A percentile compares a stretch with the other conserved stretches of the same genome.
These are phyloP conservation scores for Myxocyprinus asiaticus DNA, from an alignment of 2,113 vertebrate species.

Conservation along the genomic window DNA sequence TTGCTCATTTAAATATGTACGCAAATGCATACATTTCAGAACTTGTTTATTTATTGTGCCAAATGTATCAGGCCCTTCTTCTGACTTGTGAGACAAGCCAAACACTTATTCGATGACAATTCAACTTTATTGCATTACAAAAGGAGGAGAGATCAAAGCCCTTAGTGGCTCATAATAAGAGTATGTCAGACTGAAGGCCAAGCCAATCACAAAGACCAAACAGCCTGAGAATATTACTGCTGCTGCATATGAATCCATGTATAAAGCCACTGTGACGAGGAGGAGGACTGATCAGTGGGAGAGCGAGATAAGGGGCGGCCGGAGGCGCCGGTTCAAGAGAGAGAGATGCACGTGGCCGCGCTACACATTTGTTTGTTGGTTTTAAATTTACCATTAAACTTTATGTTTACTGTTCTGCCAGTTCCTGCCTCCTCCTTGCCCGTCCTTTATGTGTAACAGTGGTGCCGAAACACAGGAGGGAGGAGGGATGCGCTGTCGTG, in stretches of 20 bases:
- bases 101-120: slow-evolving; percentile 6
- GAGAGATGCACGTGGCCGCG: too few relatives aligned
- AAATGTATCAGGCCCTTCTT: slow-evolving; percentile 7
- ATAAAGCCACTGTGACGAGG: too few relatives aligned
- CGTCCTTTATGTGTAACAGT: too few relatives aligned
- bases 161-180: slow-evolving; percentile 16
- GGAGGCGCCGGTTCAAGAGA: too few relatives aligned
- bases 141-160: slow-evolving; percentile 20
- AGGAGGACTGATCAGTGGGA: too few relatives aligned
- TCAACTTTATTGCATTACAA: slow-evolving; percentile 18
- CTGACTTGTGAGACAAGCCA: neutral
- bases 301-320: too few relatives aligned
- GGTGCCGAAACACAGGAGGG: too few relatives aligned
- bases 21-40: neutral
- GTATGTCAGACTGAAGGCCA: neutral
- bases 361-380: too few relatives aligned
- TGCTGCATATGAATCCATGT: slow-evolving; percentile 7
- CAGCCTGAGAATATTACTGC: neutral
- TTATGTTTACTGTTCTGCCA: too few relatives aligned
- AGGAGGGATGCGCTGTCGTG: too few relatives aligned
- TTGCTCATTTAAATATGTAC: neutral
- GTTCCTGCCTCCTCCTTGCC: too few relatives aligned
- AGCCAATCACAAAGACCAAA: neutral
- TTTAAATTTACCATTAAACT: too few relatives aligned
- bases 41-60: neutral